Base-by-base conservation (phyloP, 2,888 invertebrate species). In the Pseudanteris insignis region DNA sequence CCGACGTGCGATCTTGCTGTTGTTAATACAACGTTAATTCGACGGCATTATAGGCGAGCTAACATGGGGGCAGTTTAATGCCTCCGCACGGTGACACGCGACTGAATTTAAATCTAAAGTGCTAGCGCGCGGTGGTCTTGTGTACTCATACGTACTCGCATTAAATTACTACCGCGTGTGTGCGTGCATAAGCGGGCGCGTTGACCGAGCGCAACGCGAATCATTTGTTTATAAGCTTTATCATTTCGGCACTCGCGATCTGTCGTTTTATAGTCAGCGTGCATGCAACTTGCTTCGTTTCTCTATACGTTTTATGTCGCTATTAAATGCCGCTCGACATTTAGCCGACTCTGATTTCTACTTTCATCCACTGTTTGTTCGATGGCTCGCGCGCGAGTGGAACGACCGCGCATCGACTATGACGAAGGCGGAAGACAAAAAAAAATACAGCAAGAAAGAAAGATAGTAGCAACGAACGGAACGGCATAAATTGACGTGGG, bases 21-120 rank as follows among this genome's bases (percentile, higher is more conserved):
- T 53, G 60, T 67, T 69, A 67, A 69, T 69, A 60, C 60, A 66
- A 67, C 67, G 65, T 65, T 66, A 66, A 66, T 68, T 66, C 65
- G 65, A 63, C 50, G 59, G 64, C 58, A 68, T 70, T 68, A 67
- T 62, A 44, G 60, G 26, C 58, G 53, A 40, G 57, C 64, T 37
- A 53, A 58, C 59, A 47, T 61, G 63, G 57, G 51, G 64, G 21
- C 40, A 61, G 46, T 65, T 63, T 63, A 48, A 51, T 57, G 54
- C 57, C 26, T 47, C 50, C 44, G 57, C 47, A 29, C 57, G 37
- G 24, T 38, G 54, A 61, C 66, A 66, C 66, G 68, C 67, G 62
- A 68, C 58, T 44, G 54, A 62, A 65, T 63, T 64, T 62, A 59
- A 67, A 66, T 65, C 37, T 44, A 43, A 55, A 50, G 28, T 51